phyloP scores from a whole-genome alignment of 2,888 invertebrate genomes.

The Andrena chrysosceles region DNA sequence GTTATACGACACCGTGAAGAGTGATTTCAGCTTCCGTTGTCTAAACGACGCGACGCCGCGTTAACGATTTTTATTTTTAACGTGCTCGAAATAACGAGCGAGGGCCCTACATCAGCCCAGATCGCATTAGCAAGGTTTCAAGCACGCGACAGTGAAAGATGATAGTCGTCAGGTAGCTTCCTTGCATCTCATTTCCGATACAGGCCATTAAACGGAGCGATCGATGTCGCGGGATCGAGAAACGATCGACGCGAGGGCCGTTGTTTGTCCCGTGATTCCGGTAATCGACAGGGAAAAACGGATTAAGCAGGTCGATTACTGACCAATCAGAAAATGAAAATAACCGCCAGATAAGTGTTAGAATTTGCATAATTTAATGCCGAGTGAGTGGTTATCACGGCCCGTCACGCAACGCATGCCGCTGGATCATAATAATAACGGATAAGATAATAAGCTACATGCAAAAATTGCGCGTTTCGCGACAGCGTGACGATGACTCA shows the following conservation, averaged over 20 bases:
- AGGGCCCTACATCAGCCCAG: neutral
- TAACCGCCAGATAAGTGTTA: constrained; percentile 28
- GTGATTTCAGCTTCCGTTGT: neutral
- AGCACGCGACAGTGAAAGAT: neutral
- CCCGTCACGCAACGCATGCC: constrained; percentile 42
- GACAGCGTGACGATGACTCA: constrained; percentile 43
- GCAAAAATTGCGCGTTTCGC: constrained; percentile 29
- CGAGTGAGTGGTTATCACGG: constrained; percentile 24
- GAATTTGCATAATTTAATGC: constrained; percentile 48
- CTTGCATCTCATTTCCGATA: neutral
- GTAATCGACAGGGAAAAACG: neutral
- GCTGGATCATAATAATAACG: constrained; percentile 32
- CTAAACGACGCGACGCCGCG: neutral
- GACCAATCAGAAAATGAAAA: constrained; percentile 25
- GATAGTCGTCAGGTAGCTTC: neutral
- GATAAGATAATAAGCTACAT: constrained; percentile 32
- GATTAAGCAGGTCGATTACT: constrained; percentile 11
- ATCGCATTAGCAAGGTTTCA: neutral
- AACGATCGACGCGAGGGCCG: neutral
- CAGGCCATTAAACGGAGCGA: neutral
- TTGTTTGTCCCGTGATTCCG: constrained; percentile 28
- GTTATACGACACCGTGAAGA: neutral
- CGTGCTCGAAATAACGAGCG: neutral
- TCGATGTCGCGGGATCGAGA: neutral
- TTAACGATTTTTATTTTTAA: neutral